Evolutionary conservation across 2,113 vertebrate genomes (phyloP).

Genomic region (Odobenus rosmarus): DNA sequence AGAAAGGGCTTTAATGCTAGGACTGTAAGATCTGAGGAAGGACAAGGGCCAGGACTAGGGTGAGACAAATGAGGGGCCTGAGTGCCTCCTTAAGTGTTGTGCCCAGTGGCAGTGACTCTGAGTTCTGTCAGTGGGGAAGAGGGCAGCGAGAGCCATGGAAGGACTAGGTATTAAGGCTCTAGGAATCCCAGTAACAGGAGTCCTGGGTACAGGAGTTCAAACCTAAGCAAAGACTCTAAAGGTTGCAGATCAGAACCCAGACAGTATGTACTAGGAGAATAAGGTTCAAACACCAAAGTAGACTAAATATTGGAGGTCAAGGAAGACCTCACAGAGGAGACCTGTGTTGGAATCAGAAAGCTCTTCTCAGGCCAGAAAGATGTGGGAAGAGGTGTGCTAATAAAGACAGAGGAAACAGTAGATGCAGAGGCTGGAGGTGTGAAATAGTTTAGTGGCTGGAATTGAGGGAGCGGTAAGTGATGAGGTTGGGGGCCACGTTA

Average conservation of each 20-base stretch:
- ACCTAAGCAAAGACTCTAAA: not conserved
- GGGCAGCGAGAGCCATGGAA: not conserved
- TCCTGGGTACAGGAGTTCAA: not conserved
- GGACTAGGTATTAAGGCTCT: not conserved
- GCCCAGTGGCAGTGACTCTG: not conserved
- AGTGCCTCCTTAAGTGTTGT: not conserved
- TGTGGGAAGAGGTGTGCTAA: not conserved
- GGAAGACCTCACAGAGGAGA: conserved; percentile 9
- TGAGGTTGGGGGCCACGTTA: not conserved
- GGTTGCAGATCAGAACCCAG: not conserved
- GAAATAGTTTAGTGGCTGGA: not conserved
- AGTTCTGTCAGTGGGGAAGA: not conserved
- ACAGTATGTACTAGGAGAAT: not conserved
- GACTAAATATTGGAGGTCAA: not conserved
- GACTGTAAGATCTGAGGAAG: not conserved
- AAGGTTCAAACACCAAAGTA: conserved; percentile 7
- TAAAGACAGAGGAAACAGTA: conserved; percentile 6
- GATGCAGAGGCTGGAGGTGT: not conserved
- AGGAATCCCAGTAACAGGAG: not conserved
- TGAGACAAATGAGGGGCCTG: conserved; percentile 13
- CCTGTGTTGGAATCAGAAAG: not conserved
- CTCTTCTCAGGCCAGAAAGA: not conserved
- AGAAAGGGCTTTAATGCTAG: not conserved
- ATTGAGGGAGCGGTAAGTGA: not conserved
- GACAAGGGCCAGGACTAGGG: not conserved